Conservation (phyloP, 1,140 invertebrate genomes). For the Vanessa tameamea region DNA sequence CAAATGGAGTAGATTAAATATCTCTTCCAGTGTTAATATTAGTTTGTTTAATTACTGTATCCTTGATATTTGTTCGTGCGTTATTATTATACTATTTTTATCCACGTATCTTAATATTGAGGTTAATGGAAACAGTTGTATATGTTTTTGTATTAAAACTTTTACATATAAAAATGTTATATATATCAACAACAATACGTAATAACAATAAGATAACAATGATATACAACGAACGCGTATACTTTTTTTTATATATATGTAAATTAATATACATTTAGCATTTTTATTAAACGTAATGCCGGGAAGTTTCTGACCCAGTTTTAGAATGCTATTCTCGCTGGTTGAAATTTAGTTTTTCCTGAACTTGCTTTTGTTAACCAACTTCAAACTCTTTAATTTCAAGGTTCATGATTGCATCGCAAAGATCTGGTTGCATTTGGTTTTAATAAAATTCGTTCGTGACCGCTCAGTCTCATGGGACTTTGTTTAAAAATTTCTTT, state of each 20-base stretch:
- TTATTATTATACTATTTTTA: too few species aligned
- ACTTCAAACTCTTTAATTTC: slow-evolving; percentile 36
- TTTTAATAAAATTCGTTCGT: slow-evolving; percentile 17
- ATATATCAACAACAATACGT: not conserved
- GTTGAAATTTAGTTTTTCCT: slow-evolving; percentile 27
- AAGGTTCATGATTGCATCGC: slow-evolving; percentile 28
- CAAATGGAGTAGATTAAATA: too few species aligned
- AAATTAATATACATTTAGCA: slow-evolving; percentile 32
- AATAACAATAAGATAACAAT: not conserved
- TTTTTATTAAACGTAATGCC: slow-evolving; percentile 27
- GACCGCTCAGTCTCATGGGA: slow-evolving; percentile 2
- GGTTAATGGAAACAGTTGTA: too few species aligned
- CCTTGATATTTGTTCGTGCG: too few species aligned
- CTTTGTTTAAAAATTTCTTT: not conserved
- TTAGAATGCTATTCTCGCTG: slow-evolving; percentile 30
- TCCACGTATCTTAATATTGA: too few species aligned
- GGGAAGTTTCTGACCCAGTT: slow-evolving; percentile 31
- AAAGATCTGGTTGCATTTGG: slow-evolving; percentile 24
- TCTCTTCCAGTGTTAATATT: too few species aligned
- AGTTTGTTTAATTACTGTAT: too few species aligned
- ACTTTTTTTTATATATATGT: slow-evolving; percentile 12
- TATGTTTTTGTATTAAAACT: too few species aligned
- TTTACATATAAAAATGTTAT: too few species aligned
- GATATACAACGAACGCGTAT: not conserved
- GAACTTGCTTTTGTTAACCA: slow-evolving; percentile 36